Conservation (phyloP, 1,140 invertebrate genomes). For the Thaumatotibia leucotreta region DNA sequence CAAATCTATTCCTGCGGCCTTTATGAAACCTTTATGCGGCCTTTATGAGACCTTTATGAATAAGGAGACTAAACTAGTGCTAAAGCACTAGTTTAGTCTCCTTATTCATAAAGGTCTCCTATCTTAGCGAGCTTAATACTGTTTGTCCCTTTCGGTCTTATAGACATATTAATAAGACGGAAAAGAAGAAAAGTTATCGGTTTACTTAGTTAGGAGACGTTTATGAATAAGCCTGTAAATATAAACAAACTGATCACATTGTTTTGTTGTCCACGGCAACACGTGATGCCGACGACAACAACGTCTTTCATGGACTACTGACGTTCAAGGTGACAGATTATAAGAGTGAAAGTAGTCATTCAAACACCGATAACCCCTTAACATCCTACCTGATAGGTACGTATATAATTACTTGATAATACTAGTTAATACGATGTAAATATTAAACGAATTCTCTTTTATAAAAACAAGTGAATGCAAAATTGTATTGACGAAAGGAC, state of each 20-base stretch:
- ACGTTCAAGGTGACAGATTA: not conserved
- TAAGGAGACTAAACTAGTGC: too few species aligned
- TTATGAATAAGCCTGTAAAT: too few species aligned
- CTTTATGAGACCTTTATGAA: too few species aligned
- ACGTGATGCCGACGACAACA: not conserved
- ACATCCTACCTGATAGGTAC: not conserved
- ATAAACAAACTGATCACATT: not conserved
- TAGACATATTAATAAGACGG: too few species aligned
- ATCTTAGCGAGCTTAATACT: too few species aligned
- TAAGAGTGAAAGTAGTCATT: not conserved
- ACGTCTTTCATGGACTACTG: constrained; percentile 2
- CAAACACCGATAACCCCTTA: not conserved
- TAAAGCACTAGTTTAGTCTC: too few species aligned
- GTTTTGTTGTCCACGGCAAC: not conserved
- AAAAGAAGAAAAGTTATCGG: too few species aligned
- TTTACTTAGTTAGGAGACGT: too few species aligned
- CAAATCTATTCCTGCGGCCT: too few species aligned
- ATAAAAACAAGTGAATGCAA: not conserved
- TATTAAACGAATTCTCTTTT: not conserved
- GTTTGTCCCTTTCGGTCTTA: too few species aligned
- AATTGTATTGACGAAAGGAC: not conserved
- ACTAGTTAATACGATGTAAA: not conserved
- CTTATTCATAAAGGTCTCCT: too few species aligned
- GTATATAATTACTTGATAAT: not conserved
- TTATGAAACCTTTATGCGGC: too few species aligned